phyloP scores from a whole-genome alignment of 1,140 invertebrate genomes.

The Drosophila littoralis region DNA sequence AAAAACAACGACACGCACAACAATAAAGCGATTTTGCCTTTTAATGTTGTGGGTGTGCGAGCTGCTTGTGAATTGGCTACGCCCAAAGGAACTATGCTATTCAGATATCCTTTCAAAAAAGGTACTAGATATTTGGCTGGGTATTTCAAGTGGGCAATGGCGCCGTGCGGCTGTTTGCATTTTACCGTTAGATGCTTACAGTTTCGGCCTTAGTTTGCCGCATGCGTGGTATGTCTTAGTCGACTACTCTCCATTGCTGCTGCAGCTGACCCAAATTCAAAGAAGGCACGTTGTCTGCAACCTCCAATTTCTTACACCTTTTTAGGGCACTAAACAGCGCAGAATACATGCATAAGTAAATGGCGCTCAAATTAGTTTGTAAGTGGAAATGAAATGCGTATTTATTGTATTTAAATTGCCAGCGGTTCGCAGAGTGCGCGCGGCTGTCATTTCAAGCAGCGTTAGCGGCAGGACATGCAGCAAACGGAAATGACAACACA shows the following conservation, averaged over 20 bases:
- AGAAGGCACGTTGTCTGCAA: slow-evolving; percentile 27
- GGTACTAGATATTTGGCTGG: neutral
- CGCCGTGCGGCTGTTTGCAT: neutral
- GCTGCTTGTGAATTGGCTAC: slow-evolving; percentile 28
- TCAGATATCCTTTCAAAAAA: slow-evolving; percentile 12
- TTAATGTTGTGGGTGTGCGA: slow-evolving; percentile 69
- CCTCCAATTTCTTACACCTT: slow-evolving; percentile 74
- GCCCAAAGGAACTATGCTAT: slow-evolving; percentile 15
- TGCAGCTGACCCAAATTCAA: slow-evolving; percentile 61
- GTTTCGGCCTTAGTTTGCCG: neutral
- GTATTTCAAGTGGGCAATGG: neutral
- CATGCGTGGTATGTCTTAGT: slow-evolving; percentile 12
- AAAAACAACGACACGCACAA: slow-evolving; percentile 41
- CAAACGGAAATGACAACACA: slow-evolving; percentile 62
- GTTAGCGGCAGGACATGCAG: slow-evolving; percentile 54
- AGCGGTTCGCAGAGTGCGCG: slow-evolving; percentile 33
- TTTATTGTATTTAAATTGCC: slow-evolving; percentile 81
- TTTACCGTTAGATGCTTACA: neutral
- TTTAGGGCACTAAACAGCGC: slow-evolving; percentile 40
- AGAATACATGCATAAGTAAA: slow-evolving; percentile 71
- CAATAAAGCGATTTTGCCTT: slow-evolving; percentile 75
- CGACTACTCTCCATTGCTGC: slow-evolving; percentile 1
- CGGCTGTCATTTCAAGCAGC: slow-evolving; percentile 45
- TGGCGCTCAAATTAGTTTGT: slow-evolving; percentile 76
- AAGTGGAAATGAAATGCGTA: slow-evolving; percentile 81